These are phyloP conservation scores for Pempheris klunzingeri DNA, from an alignment of 2,797 vertebrate genomes.

Conservation along the genomic window DNA sequence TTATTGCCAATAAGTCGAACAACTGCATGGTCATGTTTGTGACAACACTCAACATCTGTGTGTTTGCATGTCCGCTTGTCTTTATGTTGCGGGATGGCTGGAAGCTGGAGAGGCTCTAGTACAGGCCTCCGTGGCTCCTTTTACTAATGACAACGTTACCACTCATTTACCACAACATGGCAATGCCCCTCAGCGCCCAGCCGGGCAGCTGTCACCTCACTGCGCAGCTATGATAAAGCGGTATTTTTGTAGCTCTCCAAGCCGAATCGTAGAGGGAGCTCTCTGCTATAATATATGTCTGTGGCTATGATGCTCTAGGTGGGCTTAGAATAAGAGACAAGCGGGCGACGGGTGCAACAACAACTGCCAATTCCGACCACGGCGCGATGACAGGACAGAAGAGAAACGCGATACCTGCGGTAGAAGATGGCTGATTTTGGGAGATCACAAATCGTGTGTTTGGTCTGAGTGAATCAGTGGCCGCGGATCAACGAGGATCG, in stretches of 20 bases:
- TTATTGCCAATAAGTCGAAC: not conserved
- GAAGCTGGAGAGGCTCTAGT: constrained; percentile 1
- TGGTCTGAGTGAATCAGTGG: not conserved
- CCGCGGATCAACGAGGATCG: constrained; percentile 14
- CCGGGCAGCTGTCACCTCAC: constrained; percentile 46
- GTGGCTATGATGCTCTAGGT: constrained; percentile 76
- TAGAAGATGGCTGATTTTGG: not conserved
- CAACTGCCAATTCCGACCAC: constrained; percentile 39
- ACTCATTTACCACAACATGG: constrained; percentile 4
- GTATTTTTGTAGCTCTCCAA: constrained; percentile 86
- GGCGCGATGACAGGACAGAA: not conserved
- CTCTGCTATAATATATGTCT: constrained; percentile 81
- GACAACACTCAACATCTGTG: not conserved
- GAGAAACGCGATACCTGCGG: not conserved
- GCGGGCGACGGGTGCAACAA: constrained; percentile 70
- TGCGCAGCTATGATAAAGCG: constrained; percentile 41
- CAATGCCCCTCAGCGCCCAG: not conserved
- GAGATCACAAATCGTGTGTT: not conserved
- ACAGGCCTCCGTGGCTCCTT: constrained; percentile 29
- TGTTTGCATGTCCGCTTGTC: constrained; percentile 4
- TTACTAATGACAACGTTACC: not conserved
- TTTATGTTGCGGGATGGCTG: constrained; percentile 2
- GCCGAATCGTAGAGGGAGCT: constrained; percentile 90
- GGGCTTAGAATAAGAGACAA: constrained; percentile 75
- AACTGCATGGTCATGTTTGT: not conserved